These are phyloP conservation scores for Xenopus tropicalis DNA, from an alignment of 2,113 vertebrate species.

Conservation along the genomic window DNA sequence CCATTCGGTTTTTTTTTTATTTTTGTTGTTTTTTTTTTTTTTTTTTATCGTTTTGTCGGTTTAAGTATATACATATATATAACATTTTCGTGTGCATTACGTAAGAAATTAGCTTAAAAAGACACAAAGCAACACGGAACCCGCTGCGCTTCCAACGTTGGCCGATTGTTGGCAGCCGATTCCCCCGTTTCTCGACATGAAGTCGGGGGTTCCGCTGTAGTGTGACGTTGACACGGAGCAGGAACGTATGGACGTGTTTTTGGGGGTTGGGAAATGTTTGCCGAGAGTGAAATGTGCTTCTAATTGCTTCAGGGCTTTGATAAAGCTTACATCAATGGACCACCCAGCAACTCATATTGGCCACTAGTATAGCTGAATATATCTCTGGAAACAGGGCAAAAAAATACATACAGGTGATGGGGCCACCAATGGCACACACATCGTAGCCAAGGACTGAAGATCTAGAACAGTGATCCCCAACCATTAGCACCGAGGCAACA, in stretches of 20 bases:
- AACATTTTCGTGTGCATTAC: conserved; percentile 88
- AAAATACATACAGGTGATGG: not conserved
- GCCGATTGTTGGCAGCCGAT: conserved; percentile 64
- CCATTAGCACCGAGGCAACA: too few relatives aligned
- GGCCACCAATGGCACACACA: too few relatives aligned
- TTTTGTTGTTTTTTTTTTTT: conserved; percentile 68
- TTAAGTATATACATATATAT: conserved; percentile 84
- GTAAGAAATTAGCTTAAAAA: conserved; percentile 69
- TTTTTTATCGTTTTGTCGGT: conserved; percentile 64
- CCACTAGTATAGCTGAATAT: not conserved
- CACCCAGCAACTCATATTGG: not conserved
- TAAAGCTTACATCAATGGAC: conserved; percentile 12
- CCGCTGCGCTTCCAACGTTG: conserved; percentile 62
- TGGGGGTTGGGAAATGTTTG: conserved; percentile 58
- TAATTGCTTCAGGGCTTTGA: conserved; percentile 57
- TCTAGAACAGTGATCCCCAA: too few relatives aligned
- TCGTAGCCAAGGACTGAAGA: too few relatives aligned
- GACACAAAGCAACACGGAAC: conserved; percentile 53
- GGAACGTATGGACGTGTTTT: conserved; percentile 39
- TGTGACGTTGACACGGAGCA: conserved; percentile 54
- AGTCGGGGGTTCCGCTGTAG: conserved; percentile 35
- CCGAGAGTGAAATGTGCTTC: conserved; percentile 69
- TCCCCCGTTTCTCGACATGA: conserved; percentile 13
- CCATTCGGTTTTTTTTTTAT: conserved; percentile 68
- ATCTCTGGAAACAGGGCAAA: not conserved